Base-by-base conservation (phyloP, 2,888 invertebrate species). In the Netelia melanura region DNA sequence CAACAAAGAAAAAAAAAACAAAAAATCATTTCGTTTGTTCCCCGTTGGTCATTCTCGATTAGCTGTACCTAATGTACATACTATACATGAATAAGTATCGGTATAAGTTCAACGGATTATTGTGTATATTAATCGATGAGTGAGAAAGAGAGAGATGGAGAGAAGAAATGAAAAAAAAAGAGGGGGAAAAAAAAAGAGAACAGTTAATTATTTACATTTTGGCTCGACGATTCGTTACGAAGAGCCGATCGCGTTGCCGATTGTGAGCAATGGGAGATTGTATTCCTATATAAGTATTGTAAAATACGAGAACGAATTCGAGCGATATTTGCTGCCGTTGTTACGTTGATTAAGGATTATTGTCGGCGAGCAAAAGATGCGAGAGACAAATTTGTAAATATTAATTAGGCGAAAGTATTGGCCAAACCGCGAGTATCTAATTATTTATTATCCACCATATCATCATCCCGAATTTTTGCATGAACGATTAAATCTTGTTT, bases 11-110 rank as follows among this genome's bases (percentile, higher is more conserved):
- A 17, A 17, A 17, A 17, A 17, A 17, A 17, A 17, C 17, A 17
- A 23, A 25, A 38, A 56, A 52, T 25, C 48, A 71, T 71, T 62
- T 70, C 30, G 64, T 78, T 82, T 74, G 30, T 65, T 78, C 64
- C 76, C 77, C 85, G 87, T 88, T 86, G 88, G 87, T 88, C 87
- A 85, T 81, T 74, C 86, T 87, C 84, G 77, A 77, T 78, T 80
- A 85, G 84, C 87, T 88, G 88, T 88, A 89, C 87, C 86, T 89
- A 84, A 85, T 88, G 87, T 89, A 89, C 87, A 86, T 89, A 89
- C 43, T 75, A 81, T 77, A 65, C 52, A 71, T 77, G n/a, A 75
- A 77, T 80, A 80, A 86, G 83, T 78, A 61, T 84, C 71, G 83
- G 14, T 81, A 58, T 76, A 83, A 84, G 81, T 70, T 81, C 74